Conservation (phyloP, 2,797 vertebrate genomes). For the Falco concolor region DNA sequence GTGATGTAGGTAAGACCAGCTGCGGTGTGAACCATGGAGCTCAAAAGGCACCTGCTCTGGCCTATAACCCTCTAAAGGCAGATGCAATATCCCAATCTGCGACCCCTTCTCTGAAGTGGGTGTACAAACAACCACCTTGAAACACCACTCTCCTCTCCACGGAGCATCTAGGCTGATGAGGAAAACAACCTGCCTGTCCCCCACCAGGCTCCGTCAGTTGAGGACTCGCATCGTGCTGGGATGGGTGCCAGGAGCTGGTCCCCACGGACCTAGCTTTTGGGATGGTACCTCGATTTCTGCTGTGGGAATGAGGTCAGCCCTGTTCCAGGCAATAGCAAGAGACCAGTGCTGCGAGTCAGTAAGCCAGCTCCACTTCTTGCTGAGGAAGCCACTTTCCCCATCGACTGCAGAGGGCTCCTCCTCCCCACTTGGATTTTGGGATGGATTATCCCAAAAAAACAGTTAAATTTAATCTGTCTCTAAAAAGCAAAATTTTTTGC, state of each 20-base stretch:
- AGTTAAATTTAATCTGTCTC: background rate
- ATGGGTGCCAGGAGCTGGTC: background rate
- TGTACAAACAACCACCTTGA: background rate
- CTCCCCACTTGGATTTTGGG: background rate
- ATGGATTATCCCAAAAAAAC: background rate
- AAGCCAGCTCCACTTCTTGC: background rate
- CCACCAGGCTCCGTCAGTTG: background rate
- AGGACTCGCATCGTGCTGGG: accelerated
- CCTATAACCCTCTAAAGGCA: background rate
- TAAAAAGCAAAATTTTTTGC: background rate
- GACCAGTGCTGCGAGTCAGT: background rate
- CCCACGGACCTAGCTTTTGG: background rate
- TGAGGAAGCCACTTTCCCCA: background rate
- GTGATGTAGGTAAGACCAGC: background rate
- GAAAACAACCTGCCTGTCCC: background rate
- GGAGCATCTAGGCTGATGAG: background rate
- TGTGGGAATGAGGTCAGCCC: background rate
- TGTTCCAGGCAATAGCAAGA: background rate
- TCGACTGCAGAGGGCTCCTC: background rate
- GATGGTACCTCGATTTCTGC: background rate
- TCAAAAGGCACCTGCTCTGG: background rate
- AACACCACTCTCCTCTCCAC: background rate
- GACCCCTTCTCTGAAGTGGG: background rate
- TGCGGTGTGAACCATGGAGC: accelerated
- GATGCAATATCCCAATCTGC: background rate